phyloP scores from a whole-genome alignment of 2,113 vertebrate species.

The Nannospalax galili region DNA sequence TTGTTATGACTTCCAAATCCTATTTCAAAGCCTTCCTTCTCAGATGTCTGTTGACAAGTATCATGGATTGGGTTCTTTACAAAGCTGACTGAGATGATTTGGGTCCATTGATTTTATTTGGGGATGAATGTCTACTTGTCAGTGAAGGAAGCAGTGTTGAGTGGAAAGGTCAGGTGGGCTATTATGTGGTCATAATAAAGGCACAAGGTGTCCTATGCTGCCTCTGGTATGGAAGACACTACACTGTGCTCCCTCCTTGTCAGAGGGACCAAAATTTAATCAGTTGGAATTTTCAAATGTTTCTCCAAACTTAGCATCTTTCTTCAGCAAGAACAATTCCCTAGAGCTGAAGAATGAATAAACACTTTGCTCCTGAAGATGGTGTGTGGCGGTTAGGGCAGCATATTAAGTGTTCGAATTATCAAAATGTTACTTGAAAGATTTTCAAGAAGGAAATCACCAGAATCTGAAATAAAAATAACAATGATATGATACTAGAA shows the following conservation, averaged over 20 bases:
- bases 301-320: too few species aligned
- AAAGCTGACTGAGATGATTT: neutral
- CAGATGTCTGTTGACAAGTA: neutral
- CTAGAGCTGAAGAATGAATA: neutral
- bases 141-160: too few species aligned
- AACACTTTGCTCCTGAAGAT: neutral
- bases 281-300: too few species aligned
- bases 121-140: too few species aligned
- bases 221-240: too few species aligned
- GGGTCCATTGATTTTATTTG: too few species aligned
- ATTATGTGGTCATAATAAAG: neutral
- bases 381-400: neutral
- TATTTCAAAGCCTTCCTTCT: neutral
- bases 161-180: neutral
- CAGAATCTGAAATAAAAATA: slow-evolving; percentile 4
- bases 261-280: too few species aligned
- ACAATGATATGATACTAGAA: neutral
- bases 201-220: neutral
- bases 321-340: too few species aligned
- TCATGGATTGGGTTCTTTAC: neutral
- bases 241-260: too few species aligned
- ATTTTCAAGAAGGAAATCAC: neutral
- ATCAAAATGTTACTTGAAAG: neutral
- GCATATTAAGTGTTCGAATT: neutral
- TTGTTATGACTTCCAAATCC: neutral